Conservation (phyloP, 2,888 invertebrate genomes). For the Epinotia bilunana region DNA sequence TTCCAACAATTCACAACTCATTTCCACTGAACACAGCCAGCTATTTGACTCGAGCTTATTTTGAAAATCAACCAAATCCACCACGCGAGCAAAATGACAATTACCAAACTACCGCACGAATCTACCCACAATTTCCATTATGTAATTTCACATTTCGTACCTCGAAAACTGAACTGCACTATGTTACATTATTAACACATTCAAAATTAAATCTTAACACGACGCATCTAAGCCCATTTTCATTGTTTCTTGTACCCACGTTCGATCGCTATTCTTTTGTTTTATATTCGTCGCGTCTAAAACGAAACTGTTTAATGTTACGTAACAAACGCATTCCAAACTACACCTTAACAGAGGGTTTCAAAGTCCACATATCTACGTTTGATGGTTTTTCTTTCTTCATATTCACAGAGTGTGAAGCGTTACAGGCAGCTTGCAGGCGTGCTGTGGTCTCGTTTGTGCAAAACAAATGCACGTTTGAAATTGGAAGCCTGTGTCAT, state of each 20-base stretch:
- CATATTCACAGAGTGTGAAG: constrained; percentile 9
- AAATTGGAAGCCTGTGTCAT: constrained; percentile 24
- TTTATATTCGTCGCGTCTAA: not conserved
- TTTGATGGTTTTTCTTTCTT: not conserved
- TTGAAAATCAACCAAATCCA: constrained; percentile 27
- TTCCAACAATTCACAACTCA: constrained; percentile 8
- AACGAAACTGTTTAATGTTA: not conserved
- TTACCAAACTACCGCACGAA: constrained; percentile 22
- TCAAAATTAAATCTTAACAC: constrained; percentile 10
- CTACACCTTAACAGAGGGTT: not conserved
- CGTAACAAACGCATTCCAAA: not conserved
- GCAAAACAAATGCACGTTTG: constrained; percentile 22
- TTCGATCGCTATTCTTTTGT: constrained; percentile 9
- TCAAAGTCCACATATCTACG: not conserved
- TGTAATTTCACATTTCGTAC: constrained; percentile 13
- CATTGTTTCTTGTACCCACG: not conserved
- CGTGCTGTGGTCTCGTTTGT: constrained; percentile 22
- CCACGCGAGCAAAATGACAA: constrained; percentile 25
- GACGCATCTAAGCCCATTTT: not conserved
- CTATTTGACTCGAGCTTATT: constrained; percentile 20
- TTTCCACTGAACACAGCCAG: not conserved
- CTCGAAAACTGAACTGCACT: not conserved
- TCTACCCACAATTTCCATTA: constrained; percentile 22
- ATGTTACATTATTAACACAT: not conserved
- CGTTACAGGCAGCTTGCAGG: constrained; percentile 16